Evolutionary conservation across 2,797 vertebrate species (phyloP).

Genomic region (Rhinogobio ventralis): DNA sequence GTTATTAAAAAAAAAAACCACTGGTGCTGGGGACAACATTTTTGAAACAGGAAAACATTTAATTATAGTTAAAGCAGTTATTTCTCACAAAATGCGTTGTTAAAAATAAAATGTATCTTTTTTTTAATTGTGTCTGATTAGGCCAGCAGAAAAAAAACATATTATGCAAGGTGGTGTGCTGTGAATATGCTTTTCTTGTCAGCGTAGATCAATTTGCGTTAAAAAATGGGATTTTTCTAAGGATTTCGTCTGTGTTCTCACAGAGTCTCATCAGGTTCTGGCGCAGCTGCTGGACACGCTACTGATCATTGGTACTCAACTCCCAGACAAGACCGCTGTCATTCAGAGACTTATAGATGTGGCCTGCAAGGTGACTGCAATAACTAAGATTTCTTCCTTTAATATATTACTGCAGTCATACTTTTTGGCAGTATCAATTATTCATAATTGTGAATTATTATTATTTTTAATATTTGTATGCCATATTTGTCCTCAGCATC

Average conservation of each 20-base stretch:
- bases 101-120: not conserved
- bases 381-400: not conserved
- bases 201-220: not conserved
- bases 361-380: constrained; percentile 89
- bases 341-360: constrained; percentile 88
- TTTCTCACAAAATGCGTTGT: not conserved
- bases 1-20: not conserved
- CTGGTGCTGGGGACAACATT: not conserved
- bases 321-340: constrained; percentile 83
- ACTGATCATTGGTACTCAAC: constrained; percentile 89
- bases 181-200: not conserved
- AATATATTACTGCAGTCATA: not conserved
- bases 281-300: constrained; percentile 94
- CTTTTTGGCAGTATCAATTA: not conserved
- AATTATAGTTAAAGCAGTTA: not conserved
- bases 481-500: constrained; percentile 75
- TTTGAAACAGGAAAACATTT: not conserved
- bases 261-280: constrained; percentile 97
- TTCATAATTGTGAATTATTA: not conserved
- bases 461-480: not conserved
- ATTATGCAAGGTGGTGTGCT: not conserved
- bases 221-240: not conserved
- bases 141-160: not conserved
- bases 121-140: not conserved
- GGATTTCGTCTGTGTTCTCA: constrained; percentile 25